Evolutionary conservation across 2,113 vertebrate species (phyloP).

Genomic region (Ictidomys tridecemlineatus): DNA sequence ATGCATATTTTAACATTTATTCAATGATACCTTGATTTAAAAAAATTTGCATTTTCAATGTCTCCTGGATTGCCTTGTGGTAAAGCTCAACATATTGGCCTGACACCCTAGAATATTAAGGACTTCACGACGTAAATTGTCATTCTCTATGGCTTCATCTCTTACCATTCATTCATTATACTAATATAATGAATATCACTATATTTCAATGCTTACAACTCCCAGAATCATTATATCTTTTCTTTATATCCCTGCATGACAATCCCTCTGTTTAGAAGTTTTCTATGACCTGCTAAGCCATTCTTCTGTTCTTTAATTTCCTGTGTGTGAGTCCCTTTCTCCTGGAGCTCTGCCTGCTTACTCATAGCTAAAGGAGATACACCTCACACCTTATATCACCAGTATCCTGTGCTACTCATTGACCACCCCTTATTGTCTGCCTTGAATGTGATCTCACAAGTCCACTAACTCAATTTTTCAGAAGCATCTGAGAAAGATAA

Average conservation of each 20-base stretch:
- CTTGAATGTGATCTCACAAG: not conserved
- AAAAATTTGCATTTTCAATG: not conserved
- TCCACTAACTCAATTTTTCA: not conserved
- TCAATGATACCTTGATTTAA: not conserved
- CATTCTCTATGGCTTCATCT: not conserved
- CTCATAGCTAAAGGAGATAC: not conserved
- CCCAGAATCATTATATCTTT: not conserved
- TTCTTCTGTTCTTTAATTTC: not conserved
- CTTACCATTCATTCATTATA: not conserved
- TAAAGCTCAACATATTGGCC: not conserved
- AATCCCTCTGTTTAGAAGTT: not conserved
- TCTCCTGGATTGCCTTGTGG: not conserved
- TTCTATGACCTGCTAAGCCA: not conserved
- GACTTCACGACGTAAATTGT: not conserved
- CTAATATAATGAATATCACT: too few relatives aligned
- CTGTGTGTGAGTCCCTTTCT: not conserved
- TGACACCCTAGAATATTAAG: not conserved
- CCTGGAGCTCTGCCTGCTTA: not conserved
- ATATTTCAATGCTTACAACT: not conserved
- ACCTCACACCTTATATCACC: not conserved
- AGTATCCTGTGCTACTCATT: not conserved
- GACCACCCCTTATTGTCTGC: not conserved
- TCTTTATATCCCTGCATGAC: not conserved
- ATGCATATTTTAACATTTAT: not conserved
- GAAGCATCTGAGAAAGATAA: not conserved